Percentiles rank a stretch among this genome's conserved stretches.
Evolutionary conservation across 2,888 invertebrate species (phyloP).

Genomic region (Lasioglossum morio): DNA sequence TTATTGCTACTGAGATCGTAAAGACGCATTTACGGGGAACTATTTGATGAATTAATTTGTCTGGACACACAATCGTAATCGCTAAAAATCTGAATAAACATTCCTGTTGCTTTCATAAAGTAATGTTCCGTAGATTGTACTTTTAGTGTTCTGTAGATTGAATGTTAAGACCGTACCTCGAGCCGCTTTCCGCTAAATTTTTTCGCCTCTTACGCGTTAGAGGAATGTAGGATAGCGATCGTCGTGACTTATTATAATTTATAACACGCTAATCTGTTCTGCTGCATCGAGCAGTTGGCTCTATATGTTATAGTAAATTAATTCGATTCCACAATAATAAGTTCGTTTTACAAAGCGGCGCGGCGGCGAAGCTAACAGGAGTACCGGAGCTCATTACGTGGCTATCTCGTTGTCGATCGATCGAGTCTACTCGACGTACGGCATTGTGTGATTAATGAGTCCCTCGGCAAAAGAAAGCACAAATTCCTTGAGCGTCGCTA

Average conservation of each 20-base stretch:
- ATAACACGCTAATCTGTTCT: constrained; percentile 21
- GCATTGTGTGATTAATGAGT: constrained; percentile 82
- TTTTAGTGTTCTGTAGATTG: neutral
- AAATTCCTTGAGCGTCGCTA: constrained; percentile 58
- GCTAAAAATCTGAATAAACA: no score
- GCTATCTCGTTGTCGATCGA: constrained; percentile 80
- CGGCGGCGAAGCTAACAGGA: constrained; percentile 48
- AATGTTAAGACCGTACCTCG: neutral
- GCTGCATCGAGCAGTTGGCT: constrained; percentile 19
- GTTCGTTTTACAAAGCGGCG: constrained; percentile 61
- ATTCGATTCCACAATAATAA: constrained; percentile 65
- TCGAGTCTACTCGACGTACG: constrained; percentile 76
- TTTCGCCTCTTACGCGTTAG: neutral
- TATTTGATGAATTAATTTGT: no score
- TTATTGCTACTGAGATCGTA: no score
- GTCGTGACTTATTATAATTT: constrained; percentile 3
- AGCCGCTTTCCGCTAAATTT: neutral
- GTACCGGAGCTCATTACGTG: constrained; percentile 79
- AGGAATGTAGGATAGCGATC: neutral
- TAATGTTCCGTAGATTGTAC: no score
- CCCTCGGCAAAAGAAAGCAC: constrained; percentile 65
- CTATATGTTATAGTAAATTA: constrained; percentile 39
- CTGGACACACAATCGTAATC: no score
- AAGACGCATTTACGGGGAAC: no score
- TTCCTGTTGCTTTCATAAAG: no score